Conservation (phyloP, 53 echinoderm and acorn worm genomes). For the Stichopus horrens region DNA sequence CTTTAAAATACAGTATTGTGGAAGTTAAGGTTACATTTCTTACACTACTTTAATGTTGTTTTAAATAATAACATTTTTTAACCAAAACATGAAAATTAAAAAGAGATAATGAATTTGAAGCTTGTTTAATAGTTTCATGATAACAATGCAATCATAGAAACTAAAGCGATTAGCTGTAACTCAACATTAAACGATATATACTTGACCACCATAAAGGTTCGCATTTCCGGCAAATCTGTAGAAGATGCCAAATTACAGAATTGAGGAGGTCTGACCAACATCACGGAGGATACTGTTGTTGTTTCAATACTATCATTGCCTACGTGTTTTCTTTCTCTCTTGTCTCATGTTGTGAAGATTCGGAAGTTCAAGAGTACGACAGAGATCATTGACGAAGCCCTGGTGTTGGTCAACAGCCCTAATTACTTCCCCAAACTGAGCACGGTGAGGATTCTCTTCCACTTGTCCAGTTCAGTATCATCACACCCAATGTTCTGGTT, state of each 20-base stretch:
- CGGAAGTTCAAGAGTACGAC: conserved; percentile 81
- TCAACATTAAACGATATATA: background rate
- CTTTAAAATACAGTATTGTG: too few species aligned
- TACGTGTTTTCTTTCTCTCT: background rate
- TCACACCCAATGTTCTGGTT: too few species aligned
- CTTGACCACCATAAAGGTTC: background rate
- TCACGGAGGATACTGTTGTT: background rate
- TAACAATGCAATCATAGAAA: too few species aligned
- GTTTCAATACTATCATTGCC: background rate
- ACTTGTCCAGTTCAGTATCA: background rate
- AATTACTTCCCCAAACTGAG: conserved; percentile 67
- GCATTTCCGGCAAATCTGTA: background rate
- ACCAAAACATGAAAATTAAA: too few species aligned
- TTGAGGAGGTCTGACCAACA: background rate
- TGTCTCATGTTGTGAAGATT: conserved; percentile 57
- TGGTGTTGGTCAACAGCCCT: conserved; percentile 57
- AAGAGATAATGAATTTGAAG: too few species aligned
- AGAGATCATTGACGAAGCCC: conserved; percentile 74
- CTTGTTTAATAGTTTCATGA: too few species aligned
- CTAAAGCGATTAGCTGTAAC: background rate
- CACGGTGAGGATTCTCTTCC: conserved; percentile 21
- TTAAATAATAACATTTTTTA: too few species aligned
- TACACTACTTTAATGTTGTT: too few species aligned
- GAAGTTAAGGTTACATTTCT: too few species aligned
- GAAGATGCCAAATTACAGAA: too few species aligned